These are phyloP conservation scores for Ametastegia equiseti DNA, from an alignment of 2,888 invertebrate genomes.

Conservation along the genomic window DNA sequence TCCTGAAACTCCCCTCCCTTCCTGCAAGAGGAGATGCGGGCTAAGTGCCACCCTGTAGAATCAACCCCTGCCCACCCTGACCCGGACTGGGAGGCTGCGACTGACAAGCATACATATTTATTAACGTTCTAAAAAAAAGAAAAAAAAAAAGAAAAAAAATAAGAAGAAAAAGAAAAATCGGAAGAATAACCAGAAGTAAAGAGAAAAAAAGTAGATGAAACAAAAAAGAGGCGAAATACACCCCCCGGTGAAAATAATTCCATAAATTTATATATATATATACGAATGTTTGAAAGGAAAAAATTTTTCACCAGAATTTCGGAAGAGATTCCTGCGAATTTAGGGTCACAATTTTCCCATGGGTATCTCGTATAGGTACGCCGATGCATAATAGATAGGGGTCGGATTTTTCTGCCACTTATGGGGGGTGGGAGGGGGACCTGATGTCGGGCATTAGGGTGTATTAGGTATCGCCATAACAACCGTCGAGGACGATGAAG, in stretches of 20 bases:
- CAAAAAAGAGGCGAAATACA: too few species aligned
- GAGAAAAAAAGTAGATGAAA: too few species aligned
- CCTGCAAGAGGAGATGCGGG: not conserved
- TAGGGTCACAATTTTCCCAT: too few species aligned
- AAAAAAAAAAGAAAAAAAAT: conserved; percentile 28
- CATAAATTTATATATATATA: not conserved
- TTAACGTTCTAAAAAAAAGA: conserved; percentile 20
- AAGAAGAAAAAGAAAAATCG: too few species aligned
- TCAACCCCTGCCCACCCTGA: conserved; percentile 5
- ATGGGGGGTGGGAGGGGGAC: not conserved
- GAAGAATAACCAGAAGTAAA: too few species aligned
- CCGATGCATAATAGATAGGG: not conserved
- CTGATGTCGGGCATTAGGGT: not conserved
- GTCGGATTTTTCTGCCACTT: not conserved
- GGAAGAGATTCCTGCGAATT: too few species aligned
- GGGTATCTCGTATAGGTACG: too few species aligned
- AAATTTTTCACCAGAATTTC: not conserved
- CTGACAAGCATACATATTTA: conserved; percentile 39
- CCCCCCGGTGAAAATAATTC: not conserved
- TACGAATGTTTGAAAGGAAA: not conserved
- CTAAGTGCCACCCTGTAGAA: conserved; percentile 17
- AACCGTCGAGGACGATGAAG: not conserved
- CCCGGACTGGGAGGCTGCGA: not conserved
- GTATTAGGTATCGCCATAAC: not conserved
- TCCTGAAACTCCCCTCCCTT: not conserved